Evolutionary conservation across 2,113 vertebrate genomes (phyloP).

Genomic region (Strix aluco): DNA sequence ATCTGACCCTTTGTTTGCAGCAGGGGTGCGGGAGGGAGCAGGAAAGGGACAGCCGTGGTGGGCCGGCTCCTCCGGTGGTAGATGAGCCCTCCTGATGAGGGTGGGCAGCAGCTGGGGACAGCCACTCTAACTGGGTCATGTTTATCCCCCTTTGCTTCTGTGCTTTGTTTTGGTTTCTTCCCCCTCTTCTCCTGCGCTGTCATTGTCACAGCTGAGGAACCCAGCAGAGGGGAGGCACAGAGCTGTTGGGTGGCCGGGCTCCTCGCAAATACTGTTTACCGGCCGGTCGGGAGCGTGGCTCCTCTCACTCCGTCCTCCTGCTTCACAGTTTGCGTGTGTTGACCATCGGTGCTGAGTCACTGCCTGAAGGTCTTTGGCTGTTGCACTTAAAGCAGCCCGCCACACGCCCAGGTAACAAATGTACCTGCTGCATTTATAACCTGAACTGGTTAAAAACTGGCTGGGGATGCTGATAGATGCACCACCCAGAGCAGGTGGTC

Average conservation of each 20-base stretch:
- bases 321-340: background rate
- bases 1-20: slow-evolving; percentile 41
- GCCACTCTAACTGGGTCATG: slow-evolving; percentile 38
- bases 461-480: background rate
- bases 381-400: background rate
- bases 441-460: background rate
- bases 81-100: background rate
- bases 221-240: background rate
- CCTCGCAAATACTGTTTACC: background rate
- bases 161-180: slow-evolving; percentile 24
- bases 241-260: background rate
- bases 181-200: background rate
- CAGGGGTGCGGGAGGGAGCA: background rate
- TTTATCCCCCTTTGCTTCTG: slow-evolving; percentile 60
- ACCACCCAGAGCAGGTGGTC: background rate
- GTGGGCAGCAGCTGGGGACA: background rate
- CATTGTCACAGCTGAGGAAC: background rate
- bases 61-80: background rate
- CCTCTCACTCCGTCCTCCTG: fast-evolving
- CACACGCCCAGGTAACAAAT: background rate
- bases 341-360: fast-evolving
- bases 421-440: background rate
- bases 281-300: background rate
- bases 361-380: background rate
- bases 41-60: background rate